Percentiles rank a stretch among this genome's conserved stretches.
These are phyloP conservation scores for Stercorarius parasiticus DNA, from an alignment of 2,113 vertebrate genomes.

Conservation along the genomic window DNA sequence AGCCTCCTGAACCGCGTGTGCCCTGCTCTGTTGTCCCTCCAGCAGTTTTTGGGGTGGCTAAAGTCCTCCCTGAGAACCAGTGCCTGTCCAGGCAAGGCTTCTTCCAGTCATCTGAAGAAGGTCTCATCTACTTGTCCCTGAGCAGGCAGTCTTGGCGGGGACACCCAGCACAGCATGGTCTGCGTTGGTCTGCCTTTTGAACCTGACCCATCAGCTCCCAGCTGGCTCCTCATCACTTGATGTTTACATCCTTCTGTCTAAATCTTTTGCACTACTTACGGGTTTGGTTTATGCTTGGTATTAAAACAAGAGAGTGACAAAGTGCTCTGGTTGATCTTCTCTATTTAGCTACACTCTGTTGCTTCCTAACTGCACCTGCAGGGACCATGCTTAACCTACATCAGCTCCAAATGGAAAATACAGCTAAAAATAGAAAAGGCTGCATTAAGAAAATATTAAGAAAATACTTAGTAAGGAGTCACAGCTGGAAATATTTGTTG, in stretches of 20 bases:
- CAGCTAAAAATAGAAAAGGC: background rate
- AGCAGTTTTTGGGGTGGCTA: background rate
- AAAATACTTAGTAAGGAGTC: background rate
- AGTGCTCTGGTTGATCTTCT: background rate
- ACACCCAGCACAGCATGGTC: background rate
- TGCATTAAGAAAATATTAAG: background rate
- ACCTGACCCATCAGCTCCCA: background rate
- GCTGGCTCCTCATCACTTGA: background rate
- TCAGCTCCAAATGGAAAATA: background rate
- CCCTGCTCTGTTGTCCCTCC: background rate
- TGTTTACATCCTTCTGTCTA: background rate
- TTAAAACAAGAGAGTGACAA: background rate
- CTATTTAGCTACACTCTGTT: background rate
- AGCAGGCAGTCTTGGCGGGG: background rate
- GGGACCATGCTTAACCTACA: background rate
- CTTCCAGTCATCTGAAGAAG: background rate
- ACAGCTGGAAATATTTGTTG: background rate
- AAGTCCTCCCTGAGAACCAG: background rate
- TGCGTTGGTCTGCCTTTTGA: background rate
- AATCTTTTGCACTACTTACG: background rate
- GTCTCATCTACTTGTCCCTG: background rate
- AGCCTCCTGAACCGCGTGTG: background rate
- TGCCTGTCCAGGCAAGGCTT: background rate
- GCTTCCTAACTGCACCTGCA: background rate
- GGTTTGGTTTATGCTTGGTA: background rate